Evolutionary conservation across 2,888 invertebrate species (phyloP).

Genomic region (Chalcosyrphus nemorum): DNA sequence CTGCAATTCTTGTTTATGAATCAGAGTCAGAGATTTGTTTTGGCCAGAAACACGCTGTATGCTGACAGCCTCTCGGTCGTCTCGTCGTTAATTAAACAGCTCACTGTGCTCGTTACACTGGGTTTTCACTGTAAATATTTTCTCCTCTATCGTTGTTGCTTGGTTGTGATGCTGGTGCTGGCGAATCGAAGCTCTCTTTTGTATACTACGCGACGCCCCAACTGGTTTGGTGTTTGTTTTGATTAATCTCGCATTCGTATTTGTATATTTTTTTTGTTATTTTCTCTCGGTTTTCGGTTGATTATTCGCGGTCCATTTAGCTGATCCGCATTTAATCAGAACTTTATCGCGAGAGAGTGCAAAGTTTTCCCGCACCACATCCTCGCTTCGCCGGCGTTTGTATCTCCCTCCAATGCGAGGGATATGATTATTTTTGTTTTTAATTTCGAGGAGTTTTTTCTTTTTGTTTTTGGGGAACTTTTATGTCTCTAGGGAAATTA

Average conservation of each 20-base stretch:
- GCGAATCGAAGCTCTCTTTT: slow-evolving; percentile 13
- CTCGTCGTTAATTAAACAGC: background rate
- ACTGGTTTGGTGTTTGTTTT: slow-evolving; percentile 62
- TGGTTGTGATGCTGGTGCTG: background rate
- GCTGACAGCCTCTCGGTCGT: background rate
- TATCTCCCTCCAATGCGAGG: background rate
- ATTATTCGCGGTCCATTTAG: slow-evolving; percentile 29
- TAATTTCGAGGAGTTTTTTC: no score
- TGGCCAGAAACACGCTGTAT: background rate
- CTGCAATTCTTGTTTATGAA: slow-evolving; percentile 58
- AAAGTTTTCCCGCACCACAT: background rate
- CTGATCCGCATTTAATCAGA: slow-evolving; percentile 31
- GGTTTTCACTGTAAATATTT: slow-evolving; percentile 1
- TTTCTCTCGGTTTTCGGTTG: slow-evolving; percentile 38
- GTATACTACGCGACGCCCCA: background rate
- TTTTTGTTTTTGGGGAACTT: background rate
- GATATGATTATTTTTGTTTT: background rate
- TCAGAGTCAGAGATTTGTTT: slow-evolving; percentile 14
- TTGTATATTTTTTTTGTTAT: slow-evolving; percentile 2
- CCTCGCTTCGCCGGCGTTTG: background rate
- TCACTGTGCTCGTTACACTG: slow-evolving; percentile 8
- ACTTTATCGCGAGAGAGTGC: slow-evolving; percentile 19
- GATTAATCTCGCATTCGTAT: slow-evolving; percentile 23
- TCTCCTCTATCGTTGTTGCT: background rate
- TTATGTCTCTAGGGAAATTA: background rate